Percentiles rank a stretch among this genome's conserved stretches.
phyloP scores from a whole-genome alignment of 2,888 invertebrate genomes.

The Polyommatus iphigenia region DNA sequence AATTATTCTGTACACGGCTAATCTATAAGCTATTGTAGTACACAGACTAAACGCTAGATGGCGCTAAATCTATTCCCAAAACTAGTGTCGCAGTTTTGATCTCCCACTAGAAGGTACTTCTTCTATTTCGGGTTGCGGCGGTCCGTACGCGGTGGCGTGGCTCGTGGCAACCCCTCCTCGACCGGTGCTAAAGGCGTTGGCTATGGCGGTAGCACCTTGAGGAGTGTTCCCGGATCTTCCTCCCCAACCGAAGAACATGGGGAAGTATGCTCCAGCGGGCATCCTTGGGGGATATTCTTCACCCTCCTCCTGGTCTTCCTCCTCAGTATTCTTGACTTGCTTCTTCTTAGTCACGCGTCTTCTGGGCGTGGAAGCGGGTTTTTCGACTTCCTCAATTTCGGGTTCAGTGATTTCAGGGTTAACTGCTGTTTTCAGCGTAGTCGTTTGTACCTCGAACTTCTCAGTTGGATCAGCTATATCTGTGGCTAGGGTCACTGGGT shows the following conservation, averaged over 20 bases:
- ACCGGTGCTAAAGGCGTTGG: conserved; percentile 86
- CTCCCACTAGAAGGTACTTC: conserved; percentile 4
- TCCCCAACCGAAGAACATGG: conserved; percentile 82
- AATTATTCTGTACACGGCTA: neutral
- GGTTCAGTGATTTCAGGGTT: conserved; percentile 63
- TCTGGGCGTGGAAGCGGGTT: conserved; percentile 50
- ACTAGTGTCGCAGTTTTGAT: neutral
- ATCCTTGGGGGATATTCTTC: conserved; percentile 70
- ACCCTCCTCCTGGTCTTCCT: conserved; percentile 77
- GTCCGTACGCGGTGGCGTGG: conserved; percentile 86
- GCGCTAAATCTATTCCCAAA: conserved; percentile 31
- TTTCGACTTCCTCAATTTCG: conserved; percentile 63
- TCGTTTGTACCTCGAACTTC: conserved; percentile 55
- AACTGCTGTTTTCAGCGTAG: conserved; percentile 54
- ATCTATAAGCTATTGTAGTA: neutral
- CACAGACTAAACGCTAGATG: conserved; percentile 36
- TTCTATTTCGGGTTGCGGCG: conserved; percentile 66
- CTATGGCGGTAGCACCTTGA: conserved; percentile 84
- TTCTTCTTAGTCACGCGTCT: conserved; percentile 66
- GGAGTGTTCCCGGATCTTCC: conserved; percentile 68
- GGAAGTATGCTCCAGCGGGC: conserved; percentile 82
- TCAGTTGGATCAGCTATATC: conserved; percentile 61
- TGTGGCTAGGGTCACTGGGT: conserved; percentile 51
- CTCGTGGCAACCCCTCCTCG: conserved; percentile 86
- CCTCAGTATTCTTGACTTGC: conserved; percentile 60